Percentiles rank a stretch among this genome's conserved stretches.
These are phyloP conservation scores for Nothura maculosa DNA, from an alignment of 2,797 vertebrate genomes.

Conservation along the genomic window DNA sequence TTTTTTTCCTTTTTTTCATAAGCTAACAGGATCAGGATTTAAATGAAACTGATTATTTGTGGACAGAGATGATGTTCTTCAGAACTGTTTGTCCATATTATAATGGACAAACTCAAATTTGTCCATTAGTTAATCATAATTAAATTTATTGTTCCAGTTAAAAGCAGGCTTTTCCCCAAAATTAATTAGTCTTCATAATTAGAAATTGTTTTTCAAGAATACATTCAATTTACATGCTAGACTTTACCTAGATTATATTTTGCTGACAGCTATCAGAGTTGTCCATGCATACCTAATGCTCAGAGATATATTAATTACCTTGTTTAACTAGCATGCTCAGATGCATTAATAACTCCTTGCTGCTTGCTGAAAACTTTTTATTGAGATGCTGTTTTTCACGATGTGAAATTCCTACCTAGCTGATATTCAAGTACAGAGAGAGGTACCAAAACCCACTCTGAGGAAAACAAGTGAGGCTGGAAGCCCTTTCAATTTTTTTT, in stretches of 20 bases:
- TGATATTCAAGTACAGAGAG: neutral
- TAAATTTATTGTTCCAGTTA: constrained; percentile 63
- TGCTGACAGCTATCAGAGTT: constrained; percentile 62
- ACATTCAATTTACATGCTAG: constrained; percentile 53
- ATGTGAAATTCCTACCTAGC: neutral
- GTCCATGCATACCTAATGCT: constrained; percentile 69
- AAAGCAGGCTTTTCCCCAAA: constrained; percentile 48
- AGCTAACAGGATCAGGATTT: neutral
- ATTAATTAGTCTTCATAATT: constrained; percentile 67
- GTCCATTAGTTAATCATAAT: neutral
- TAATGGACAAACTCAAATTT: too few relatives aligned
- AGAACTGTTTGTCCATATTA: constrained; percentile 21
- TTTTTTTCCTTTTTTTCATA: neutral
- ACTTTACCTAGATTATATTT: constrained; percentile 63
- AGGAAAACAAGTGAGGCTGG: neutral
- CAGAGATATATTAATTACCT: constrained; percentile 75
- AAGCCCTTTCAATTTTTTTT: neutral
- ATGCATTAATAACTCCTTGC: constrained; percentile 49
- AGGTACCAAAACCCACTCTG: neutral
- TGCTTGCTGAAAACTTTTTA: constrained; percentile 40
- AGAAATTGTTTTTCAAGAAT: constrained; percentile 61
- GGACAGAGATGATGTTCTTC: constrained; percentile 24
- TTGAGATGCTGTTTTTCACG: constrained; percentile 11
- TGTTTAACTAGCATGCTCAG: constrained; percentile 46
- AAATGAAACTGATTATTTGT: constrained; percentile 43